phyloP scores from a whole-genome alignment of 2,888 invertebrate species.

The Dicycla oo region DNA sequence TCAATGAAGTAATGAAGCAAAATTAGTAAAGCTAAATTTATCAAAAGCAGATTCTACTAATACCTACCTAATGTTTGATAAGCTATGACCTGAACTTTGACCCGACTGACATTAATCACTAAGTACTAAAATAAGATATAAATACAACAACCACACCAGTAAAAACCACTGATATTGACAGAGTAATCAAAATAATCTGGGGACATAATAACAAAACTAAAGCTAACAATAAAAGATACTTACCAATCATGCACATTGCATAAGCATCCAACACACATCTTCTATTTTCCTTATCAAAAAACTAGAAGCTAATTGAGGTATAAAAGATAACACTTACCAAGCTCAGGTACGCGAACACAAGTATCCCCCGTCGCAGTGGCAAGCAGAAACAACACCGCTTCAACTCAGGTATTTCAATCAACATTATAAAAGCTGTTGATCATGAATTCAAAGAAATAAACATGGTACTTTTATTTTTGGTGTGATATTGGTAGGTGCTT shows the following conservation, averaged over 20 bases:
- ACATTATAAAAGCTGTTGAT: slow-evolving; percentile 34
- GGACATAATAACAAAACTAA: background rate
- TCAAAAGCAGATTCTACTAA: too few relatives aligned
- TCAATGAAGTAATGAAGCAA: too few relatives aligned
- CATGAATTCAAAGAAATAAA: slow-evolving; percentile 8
- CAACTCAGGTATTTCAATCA: slow-evolving; percentile 57
- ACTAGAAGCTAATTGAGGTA: background rate
- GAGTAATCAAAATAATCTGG: background rate
- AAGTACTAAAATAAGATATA: too few relatives aligned
- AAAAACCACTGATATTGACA: too few relatives aligned
- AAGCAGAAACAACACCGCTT: slow-evolving; percentile 60
- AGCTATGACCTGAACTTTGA: too few relatives aligned
- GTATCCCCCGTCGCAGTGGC: slow-evolving; percentile 56
- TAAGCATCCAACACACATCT: background rate
- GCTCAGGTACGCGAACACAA: slow-evolving; percentile 57
- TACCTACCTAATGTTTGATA: too few relatives aligned
- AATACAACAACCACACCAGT: too few relatives aligned
- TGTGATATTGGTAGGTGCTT: slow-evolving; percentile 8
- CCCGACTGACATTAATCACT: too few relatives aligned
- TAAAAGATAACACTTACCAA: slow-evolving; percentile 46
- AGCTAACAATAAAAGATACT: background rate
- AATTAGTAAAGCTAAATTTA: too few relatives aligned
- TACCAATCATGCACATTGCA: background rate
- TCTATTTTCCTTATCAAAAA: background rate
- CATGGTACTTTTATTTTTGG: slow-evolving; percentile 28